phyloP scores from a whole-genome alignment of 2,113 vertebrate species.

The Struthidea cinerea region DNA sequence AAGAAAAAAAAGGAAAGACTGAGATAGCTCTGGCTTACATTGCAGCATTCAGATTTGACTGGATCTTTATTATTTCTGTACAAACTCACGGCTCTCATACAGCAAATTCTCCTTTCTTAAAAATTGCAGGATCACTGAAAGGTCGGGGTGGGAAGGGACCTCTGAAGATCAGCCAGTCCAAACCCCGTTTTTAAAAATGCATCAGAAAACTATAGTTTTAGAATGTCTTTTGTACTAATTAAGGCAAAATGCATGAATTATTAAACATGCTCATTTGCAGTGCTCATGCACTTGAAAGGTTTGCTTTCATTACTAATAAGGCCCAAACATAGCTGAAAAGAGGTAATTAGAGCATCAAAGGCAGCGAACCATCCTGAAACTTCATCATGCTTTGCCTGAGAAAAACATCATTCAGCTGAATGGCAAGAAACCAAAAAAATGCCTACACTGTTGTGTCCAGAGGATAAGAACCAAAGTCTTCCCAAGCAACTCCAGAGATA shows the following conservation, averaged over 20 bases:
- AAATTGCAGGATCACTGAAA: neutral
- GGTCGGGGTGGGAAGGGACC: neutral
- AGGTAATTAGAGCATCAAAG: conserved; percentile 68
- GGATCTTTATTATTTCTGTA: neutral
- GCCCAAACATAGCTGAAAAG: conserved; percentile 27
- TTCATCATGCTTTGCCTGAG: conserved; percentile 28
- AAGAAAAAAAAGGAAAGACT: neutral
- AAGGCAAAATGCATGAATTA: conserved; percentile 51
- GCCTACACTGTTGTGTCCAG: neutral
- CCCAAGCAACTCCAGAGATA: neutral
- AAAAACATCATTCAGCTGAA: conserved; percentile 18
- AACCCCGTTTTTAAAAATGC: conserved; percentile 1
- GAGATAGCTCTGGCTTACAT: neutral
- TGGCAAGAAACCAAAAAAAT: neutral
- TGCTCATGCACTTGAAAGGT: conserved; percentile 42
- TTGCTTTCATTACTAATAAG: conserved; percentile 53
- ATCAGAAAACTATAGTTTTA: conserved; percentile 18
- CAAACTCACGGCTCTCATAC: neutral
- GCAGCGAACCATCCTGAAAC: conserved; percentile 57
- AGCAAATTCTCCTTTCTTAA: neutral
- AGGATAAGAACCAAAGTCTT: neutral
- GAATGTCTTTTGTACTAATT: conserved; percentile 19
- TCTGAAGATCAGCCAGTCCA: neutral
- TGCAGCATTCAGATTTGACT: neutral
- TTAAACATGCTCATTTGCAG: conserved; percentile 49